Evolutionary conservation across 2,888 invertebrate species (phyloP).

Genomic region (Nemapogon koenigi): DNA sequence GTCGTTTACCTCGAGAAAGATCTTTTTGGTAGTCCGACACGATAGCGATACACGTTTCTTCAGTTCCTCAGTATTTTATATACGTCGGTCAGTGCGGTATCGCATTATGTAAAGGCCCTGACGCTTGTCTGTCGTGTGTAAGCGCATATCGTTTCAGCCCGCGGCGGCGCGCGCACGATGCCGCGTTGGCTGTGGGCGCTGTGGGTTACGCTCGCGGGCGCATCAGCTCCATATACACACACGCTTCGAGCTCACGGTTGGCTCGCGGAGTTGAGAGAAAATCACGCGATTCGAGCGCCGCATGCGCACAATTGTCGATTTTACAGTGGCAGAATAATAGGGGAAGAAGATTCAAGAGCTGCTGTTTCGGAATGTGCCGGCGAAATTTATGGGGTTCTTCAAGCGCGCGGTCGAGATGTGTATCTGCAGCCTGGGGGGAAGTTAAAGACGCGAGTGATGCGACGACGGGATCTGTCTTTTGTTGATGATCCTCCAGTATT

Average conservation of each 20-base stretch:
- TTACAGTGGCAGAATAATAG: constrained; percentile 42
- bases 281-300: constrained; percentile 47
- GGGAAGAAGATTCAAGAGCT: constrained; percentile 44
- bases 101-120: neutral
- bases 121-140: neutral
- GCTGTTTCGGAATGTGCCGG: constrained; percentile 61
- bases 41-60: no score
- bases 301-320: constrained; percentile 49
- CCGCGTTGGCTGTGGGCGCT: constrained; percentile 49
- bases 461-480: constrained; percentile 42
- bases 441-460: constrained; percentile 33
- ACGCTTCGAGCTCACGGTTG: constrained; percentile 25
- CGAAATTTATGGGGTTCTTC: constrained; percentile 58
- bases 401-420: constrained; percentile 47
- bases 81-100: neutral
- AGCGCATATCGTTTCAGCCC: constrained; percentile 39
- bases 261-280: constrained; percentile 46
- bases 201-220: constrained; percentile 31
- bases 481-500: constrained; percentile 36
- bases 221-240: constrained; percentile 25
- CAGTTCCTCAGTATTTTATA: no score
- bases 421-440: constrained; percentile 50
- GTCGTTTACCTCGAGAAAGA: constrained; percentile 64
- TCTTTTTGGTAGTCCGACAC: neutral
- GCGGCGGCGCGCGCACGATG: constrained; percentile 54